Percentiles rank a stretch among this genome's conserved stretches.
Evolutionary conservation across 2,888 invertebrate species (phyloP).

Genomic region (Bombyx huttoni): DNA sequence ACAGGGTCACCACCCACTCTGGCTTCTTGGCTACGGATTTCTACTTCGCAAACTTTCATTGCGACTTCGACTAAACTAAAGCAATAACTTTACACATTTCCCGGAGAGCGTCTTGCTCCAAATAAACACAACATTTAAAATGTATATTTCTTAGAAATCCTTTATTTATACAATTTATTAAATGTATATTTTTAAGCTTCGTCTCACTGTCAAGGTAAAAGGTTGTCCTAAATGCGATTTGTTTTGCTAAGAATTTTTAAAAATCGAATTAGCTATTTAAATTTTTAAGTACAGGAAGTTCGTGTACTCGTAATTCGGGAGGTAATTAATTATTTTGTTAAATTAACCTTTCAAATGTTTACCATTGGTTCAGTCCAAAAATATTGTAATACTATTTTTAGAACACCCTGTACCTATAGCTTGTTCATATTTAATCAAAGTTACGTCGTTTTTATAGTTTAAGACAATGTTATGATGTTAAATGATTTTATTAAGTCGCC

Average conservation of each 20-base stretch:
- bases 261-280: background rate
- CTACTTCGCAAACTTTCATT: slow-evolving; percentile 26
- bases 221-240: slow-evolving; percentile 32
- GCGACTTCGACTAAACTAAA: background rate
- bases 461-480: background rate
- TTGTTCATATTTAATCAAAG: slow-evolving; percentile 8
- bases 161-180: background rate
- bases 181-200: slow-evolving; percentile 10
- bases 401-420: background rate
- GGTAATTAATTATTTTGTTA: too few relatives aligned
- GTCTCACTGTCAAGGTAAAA: slow-evolving; percentile 55
- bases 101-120: background rate
- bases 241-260: slow-evolving; percentile 27
- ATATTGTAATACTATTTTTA: too few relatives aligned
- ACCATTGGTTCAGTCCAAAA: too few relatives aligned
- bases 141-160: background rate
- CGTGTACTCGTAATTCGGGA: too few relatives aligned
- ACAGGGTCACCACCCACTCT: slow-evolving; percentile 23
- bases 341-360: too few relatives aligned
- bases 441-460: background rate
- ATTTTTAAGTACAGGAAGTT: too few relatives aligned
- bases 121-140: background rate
- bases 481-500: background rate
- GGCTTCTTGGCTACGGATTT: slow-evolving; percentile 32
- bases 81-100: slow-evolving; percentile 1